These are phyloP conservation scores for Aleiodes alternator DNA, from an alignment of 2,888 invertebrate genomes.

Conservation along the genomic window DNA sequence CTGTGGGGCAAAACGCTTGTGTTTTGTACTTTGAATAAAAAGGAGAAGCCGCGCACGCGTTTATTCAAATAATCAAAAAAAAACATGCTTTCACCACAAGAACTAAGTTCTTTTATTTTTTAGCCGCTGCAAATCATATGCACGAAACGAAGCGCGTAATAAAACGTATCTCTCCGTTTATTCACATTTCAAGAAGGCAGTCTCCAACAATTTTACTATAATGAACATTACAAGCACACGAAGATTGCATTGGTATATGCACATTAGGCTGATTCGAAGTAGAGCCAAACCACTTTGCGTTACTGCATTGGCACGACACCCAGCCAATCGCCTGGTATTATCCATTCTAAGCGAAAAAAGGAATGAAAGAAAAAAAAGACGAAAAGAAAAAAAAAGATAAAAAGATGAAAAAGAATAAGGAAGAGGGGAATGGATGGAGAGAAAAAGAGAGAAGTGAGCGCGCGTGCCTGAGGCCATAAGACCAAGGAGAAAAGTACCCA, in stretches of 20 bases:
- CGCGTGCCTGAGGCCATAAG: constrained; percentile 72
- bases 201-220: neutral
- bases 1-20: constrained; percentile 21
- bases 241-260: constrained; percentile 14
- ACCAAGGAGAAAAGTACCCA: constrained; percentile 44
- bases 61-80: constrained; percentile 44
- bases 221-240: constrained; percentile 8
- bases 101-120: neutral
- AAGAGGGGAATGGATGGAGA: constrained; percentile 19
- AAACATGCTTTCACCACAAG: constrained; percentile 18
- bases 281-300: constrained; percentile 30
- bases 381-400: constrained; percentile 7
- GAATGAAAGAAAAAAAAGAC: constrained; percentile 7
- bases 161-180: neutral
- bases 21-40: constrained; percentile 34
- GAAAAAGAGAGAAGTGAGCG: constrained; percentile 59
- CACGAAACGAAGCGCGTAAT: constrained; percentile 12
- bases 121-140: neutral
- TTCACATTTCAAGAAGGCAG: neutral
- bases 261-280: constrained; percentile 29
- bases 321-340: constrained; percentile 67
- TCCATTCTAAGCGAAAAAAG: constrained; percentile 39
- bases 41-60: constrained; percentile 44
- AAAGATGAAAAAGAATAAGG: constrained; percentile 25
- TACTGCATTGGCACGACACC: constrained; percentile 61